phyloP scores from a whole-genome alignment of 1,140 invertebrate genomes.

The Philaenus spumarius region DNA sequence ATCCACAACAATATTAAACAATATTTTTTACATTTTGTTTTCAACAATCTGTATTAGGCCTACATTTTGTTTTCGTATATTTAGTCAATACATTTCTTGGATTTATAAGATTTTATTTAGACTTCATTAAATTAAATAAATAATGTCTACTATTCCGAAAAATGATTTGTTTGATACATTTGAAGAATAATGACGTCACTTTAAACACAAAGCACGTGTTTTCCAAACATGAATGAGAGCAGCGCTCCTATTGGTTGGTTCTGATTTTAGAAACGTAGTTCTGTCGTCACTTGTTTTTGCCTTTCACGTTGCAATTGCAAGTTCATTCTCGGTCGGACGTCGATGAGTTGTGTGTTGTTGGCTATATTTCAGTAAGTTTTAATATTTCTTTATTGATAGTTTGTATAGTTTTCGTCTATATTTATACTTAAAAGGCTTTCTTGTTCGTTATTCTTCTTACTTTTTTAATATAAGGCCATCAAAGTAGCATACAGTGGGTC shows the following conservation, averaged over 20 bases:
- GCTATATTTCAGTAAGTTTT: not conserved
- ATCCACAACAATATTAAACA: too few relatives aligned
- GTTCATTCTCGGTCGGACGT: constrained; percentile 3
- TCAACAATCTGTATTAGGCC: too few relatives aligned
- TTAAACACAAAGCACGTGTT: constrained; percentile 10
- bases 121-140: too few relatives aligned
- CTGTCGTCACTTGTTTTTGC: constrained; percentile 21
- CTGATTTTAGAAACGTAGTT: constrained; percentile 15
- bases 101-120: too few relatives aligned
- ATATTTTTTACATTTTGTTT: too few relatives aligned
- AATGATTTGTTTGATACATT: too few relatives aligned
- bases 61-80: too few relatives aligned
- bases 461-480: not conserved
- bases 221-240: constrained; percentile 12
- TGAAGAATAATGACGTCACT: constrained; percentile 1
- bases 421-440: not conserved
- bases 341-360: not conserved
- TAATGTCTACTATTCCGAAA: too few relatives aligned
- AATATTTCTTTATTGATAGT: not conserved
- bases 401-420: not conserved
- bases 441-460: not conserved
- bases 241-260: constrained; percentile 3
- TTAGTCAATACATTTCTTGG: too few relatives aligned
- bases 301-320: constrained; percentile 15
- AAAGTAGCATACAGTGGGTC: not conserved